Evolutionary conservation across 30 jellyfish, hydroid and myxozoan species (phyloP).

Genomic region (Turritopsis rubra): DNA sequence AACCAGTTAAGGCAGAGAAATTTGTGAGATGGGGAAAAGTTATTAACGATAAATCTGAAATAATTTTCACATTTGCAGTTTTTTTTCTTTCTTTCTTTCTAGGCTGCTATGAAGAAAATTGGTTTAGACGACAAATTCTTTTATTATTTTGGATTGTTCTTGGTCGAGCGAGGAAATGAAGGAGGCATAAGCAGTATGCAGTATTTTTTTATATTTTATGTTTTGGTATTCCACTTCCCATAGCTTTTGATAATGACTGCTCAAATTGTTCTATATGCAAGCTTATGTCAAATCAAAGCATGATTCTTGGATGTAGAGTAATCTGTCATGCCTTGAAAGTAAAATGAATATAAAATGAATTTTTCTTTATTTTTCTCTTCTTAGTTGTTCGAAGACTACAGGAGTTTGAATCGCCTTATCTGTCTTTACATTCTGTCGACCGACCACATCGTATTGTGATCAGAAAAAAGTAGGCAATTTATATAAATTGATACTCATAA

Average conservation of each 20-base stretch:
- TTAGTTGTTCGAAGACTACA: slow-evolving; percentile 81
- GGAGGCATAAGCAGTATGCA: slow-evolving; percentile 31
- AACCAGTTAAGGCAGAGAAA: too few relatives aligned
- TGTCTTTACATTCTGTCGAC: slow-evolving; percentile 52
- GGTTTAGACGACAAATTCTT: slow-evolving; percentile 50
- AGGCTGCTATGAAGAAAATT: slow-evolving; percentile 77
- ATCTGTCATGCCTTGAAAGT: too few relatives aligned
- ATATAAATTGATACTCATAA: too few relatives aligned
- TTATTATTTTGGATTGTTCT: slow-evolving; percentile 71
- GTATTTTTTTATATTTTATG: too few relatives aligned
- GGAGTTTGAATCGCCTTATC: slow-evolving; percentile 81
- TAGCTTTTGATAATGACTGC: neutral
- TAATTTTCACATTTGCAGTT: neutral
- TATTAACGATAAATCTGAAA: too few relatives aligned
- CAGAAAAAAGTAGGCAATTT: slow-evolving; percentile 53
- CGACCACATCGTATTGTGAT: slow-evolving; percentile 61
- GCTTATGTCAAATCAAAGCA: too few relatives aligned
- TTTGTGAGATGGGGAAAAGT: too few relatives aligned
- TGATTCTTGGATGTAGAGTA: too few relatives aligned
- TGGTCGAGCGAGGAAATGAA: slow-evolving; percentile 39
- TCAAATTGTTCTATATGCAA: too few relatives aligned
- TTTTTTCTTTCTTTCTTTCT: neutral
- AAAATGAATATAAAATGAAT: too few relatives aligned
- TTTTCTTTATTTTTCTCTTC: neutral
- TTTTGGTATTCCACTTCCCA: too few relatives aligned